Conservation (phyloP, 2,888 invertebrate genomes). For the Itoplectis maculator region DNA sequence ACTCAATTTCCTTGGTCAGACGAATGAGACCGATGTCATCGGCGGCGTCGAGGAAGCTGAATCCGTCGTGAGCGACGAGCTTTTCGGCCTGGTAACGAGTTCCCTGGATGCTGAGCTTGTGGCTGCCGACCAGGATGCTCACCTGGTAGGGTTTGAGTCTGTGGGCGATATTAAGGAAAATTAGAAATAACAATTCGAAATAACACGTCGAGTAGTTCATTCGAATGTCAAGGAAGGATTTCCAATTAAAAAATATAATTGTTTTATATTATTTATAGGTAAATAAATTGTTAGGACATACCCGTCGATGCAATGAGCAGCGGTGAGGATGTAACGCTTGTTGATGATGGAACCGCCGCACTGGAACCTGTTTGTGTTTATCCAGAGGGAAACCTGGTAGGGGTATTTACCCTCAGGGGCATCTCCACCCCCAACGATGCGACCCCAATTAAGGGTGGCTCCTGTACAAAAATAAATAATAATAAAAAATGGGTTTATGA, state of each 20-base stretch:
- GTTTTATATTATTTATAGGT: too few species aligned
- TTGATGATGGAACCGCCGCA: slow-evolving; percentile 38
- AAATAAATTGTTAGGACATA: background rate
- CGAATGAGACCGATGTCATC: slow-evolving; percentile 47
- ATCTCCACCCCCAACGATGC: slow-evolving; percentile 19
- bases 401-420: slow-evolving; percentile 24
- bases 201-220: background rate
- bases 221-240: background rate
- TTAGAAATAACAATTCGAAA: background rate
- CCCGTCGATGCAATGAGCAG: background rate
- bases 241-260: too few species aligned
- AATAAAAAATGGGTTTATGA: too few species aligned
- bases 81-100: background rate
- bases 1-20: slow-evolving; percentile 33
- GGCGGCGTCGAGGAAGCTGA: background rate
- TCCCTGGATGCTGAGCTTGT: background rate
- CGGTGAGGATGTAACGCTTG: slow-evolving; percentile 27
- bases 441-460: too few species aligned
- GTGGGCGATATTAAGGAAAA: background rate
- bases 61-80: background rate
- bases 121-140: background rate
- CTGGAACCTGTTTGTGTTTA: background rate
- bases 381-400: slow-evolving; percentile 17
- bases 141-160: background rate
- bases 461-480: background rate